Percentiles rank a stretch among this genome's conserved stretches.
phyloP scores from a whole-genome alignment of 2,797 vertebrate species.

The Uromys caudimaculatus region DNA sequence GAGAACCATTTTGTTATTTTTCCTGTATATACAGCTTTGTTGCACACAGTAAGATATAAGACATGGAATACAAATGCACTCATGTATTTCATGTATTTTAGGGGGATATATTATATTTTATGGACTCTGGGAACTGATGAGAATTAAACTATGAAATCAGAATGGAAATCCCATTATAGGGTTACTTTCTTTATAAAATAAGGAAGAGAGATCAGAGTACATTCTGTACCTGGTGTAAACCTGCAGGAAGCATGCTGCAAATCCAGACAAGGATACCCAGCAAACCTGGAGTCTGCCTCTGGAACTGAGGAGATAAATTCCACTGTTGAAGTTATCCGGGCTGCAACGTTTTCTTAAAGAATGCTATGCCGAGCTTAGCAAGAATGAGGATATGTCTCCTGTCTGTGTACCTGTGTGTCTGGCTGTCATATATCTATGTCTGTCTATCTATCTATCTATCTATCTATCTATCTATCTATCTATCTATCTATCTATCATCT shows the following conservation, averaged over 20 bases:
- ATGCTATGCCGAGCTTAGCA: neutral
- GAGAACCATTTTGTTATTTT: constrained; percentile 15
- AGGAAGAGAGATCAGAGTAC: neutral
- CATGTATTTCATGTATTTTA: neutral
- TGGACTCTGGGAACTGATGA: neutral
- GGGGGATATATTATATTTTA: neutral
- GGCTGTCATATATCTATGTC: neutral
- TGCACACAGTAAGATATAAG: neutral
- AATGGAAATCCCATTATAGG: neutral
- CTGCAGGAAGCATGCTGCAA: neutral
- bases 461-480: neutral
- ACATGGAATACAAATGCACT: neutral
- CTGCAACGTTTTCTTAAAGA: neutral
- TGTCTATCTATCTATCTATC: neutral
- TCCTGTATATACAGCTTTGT: neutral
- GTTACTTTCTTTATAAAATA: neutral
- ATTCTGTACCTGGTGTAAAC: neutral
- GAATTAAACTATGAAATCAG: neutral
- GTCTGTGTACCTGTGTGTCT: neutral
- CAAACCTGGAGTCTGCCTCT: neutral
- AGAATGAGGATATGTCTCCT: neutral
- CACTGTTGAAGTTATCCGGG: neutral
- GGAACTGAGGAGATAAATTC: neutral
- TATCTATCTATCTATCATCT: neutral
- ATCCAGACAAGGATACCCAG: neutral